Evolutionary conservation across 2,113 vertebrate species (phyloP), one percentile per base, ranked within the genome.

Genomic region (Crotalus tigris): DNA sequence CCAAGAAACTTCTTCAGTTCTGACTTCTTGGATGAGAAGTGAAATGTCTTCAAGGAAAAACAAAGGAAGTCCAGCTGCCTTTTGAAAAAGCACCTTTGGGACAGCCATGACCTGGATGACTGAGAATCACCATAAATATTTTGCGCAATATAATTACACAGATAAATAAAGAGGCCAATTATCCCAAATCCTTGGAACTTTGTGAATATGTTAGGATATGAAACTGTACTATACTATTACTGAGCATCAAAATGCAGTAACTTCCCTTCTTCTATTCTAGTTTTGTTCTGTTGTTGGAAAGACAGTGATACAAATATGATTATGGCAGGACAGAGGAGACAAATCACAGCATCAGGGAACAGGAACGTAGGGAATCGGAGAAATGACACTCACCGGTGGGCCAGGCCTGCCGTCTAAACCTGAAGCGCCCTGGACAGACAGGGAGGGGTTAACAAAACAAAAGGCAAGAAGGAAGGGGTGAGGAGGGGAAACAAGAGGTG

Each of bases 331-430:
- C 91, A 97, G 96, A 98, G 89, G 0, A 94, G 96, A 97, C 94
- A 96, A 97, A 87, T 91, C 95, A 97, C 64, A 0, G 91, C 92
- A 93, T 64, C 88, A 97, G 96, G 94, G 94, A 61, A 81, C 95
- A 97, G 75, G 1, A 95, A 98, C 58, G 1, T 94, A 94, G 94
- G 97, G 96, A 96, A 97, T 97, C 61, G 98, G 98, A 98, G 97
- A 98, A 97, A 97, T 89, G 96, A 98, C 98, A 99, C 99, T 99
- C 99, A 99, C 99, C 99, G 98, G 98, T 98, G 99, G 98, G 98
- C 99, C 99, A 96, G 99, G 99, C 98, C 98, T 99, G 98, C 99
- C 99, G 98, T 99, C 99, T 98, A 99, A 99, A 98, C 99, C 99
- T 98, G 99, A 99, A 98, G 99, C 99, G 98, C 99, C 99, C 99